A percentile compares a stretch with the other conserved stretches of the same genome.
Evolutionary conservation across 2,113 vertebrate genomes (phyloP).

Genomic region (Passer montanus): DNA sequence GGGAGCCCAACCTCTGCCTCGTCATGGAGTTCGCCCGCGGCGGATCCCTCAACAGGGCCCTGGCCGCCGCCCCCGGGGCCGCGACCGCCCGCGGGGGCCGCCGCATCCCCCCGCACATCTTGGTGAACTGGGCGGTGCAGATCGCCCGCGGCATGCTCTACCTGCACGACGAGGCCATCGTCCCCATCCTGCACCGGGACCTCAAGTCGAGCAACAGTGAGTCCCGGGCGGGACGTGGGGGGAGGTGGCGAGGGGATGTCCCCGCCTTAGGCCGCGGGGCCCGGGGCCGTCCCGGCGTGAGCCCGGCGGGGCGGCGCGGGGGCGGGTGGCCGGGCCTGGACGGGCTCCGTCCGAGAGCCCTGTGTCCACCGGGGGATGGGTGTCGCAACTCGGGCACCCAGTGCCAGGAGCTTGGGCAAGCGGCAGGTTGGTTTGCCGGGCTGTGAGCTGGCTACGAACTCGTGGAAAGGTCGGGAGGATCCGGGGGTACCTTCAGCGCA

Average conservation of each 20-base stretch:
- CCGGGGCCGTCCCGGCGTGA: not conserved
- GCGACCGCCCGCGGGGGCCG: conserved; percentile 65
- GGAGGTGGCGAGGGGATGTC: not conserved
- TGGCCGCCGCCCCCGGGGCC: conserved; percentile 70
- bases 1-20: conserved; percentile 91
- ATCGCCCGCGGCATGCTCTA: conserved; percentile 94
- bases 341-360: not conserved
- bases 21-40: conserved; percentile 95
- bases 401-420: not conserved
- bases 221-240: not conserved
- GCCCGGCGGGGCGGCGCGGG: not conserved
- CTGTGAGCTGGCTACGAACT: not conserved
- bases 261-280: not conserved
- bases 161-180: conserved; percentile 90
- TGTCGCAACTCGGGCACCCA: not conserved
- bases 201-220: conserved; percentile 98
- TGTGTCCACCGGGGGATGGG: not conserved
- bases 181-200: conserved; percentile 92
- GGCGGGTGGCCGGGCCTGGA: not conserved
- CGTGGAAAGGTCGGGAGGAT: not conserved
- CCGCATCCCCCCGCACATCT: conserved; percentile 89
- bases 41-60: conserved; percentile 86
- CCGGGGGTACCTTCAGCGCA: not conserved
- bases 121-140: conserved; percentile 96
- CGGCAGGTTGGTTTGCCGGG: not conserved